A percentile compares a stretch with the other conserved stretches of the same genome.
These are phyloP conservation scores for Ciconia boyciana DNA, from an alignment of 2,113 vertebrate genomes.

Conservation along the genomic window DNA sequence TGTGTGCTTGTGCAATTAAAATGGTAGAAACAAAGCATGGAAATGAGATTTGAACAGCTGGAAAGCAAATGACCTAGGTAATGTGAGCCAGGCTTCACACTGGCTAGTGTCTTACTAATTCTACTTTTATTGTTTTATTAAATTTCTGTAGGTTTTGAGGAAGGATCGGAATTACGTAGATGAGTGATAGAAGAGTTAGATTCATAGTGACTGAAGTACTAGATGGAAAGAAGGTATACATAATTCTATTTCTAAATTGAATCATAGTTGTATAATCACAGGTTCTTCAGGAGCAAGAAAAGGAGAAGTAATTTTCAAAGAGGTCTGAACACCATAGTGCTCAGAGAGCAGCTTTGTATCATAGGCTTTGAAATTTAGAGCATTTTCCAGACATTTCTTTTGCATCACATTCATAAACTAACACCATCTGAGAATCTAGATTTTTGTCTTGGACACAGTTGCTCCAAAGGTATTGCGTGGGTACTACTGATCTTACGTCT, in stretches of 20 bases:
- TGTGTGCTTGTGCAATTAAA: not conserved
- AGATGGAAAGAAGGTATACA: not conserved
- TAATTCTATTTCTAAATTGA: not conserved
- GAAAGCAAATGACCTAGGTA: not conserved
- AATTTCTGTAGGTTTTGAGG: not conserved
- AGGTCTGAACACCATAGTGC: not conserved
- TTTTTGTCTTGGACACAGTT: not conserved
- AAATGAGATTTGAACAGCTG: not conserved
- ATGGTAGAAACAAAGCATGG: not conserved
- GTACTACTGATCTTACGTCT: not conserved
- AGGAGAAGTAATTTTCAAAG: not conserved
- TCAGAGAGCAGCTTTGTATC: not conserved
- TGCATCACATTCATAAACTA: not conserved
- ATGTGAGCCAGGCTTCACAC: not conserved
- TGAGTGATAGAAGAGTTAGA: not conserved
- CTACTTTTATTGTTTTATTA: not conserved
- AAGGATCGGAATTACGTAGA: not conserved
- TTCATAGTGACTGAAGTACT: not conserved
- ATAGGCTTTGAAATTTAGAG: not conserved
- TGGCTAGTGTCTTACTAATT: not conserved
- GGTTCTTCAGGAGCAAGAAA: not conserved
- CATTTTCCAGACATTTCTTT: not conserved
- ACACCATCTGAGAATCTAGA: not conserved
- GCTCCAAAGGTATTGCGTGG: not conserved
- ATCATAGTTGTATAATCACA: not conserved